A percentile compares a stretch with the other conserved stretches of the same genome.
phyloP scores from a whole-genome alignment of 2,888 invertebrate genomes.

The Aleiodes testaceus region DNA sequence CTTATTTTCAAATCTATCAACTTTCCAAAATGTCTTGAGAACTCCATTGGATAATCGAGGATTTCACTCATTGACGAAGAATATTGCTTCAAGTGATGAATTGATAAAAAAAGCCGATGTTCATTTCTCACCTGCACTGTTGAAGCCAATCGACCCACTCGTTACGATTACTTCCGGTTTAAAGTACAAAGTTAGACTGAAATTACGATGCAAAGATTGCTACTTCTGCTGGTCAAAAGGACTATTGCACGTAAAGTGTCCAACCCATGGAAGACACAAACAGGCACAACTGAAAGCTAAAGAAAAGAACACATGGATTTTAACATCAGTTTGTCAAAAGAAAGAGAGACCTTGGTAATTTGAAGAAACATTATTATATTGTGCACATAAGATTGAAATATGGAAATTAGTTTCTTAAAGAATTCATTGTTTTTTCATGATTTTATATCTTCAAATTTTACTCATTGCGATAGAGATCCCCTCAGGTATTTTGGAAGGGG shows the following conservation, averaged over 20 bases:
- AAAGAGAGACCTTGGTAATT: conserved; percentile 74
- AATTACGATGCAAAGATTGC: conserved; percentile 86
- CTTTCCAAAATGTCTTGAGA: too few relatives aligned
- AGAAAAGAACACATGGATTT: conserved; percentile 82
- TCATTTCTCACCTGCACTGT: conserved; percentile 16
- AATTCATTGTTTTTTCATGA: conserved; percentile 17
- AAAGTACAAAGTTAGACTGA: conserved; percentile 82
- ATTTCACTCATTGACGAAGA: conserved; percentile 22
- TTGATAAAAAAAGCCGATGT: background rate
- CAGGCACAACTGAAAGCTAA: conserved; percentile 83
- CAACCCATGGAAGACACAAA: conserved; percentile 85
- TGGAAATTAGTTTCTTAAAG: conserved; percentile 30
- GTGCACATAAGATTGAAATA: conserved; percentile 32
- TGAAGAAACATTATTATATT: conserved; percentile 8
- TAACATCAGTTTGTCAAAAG: conserved; percentile 84
- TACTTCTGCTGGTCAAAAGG: conserved; percentile 81
- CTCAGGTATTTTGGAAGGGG: conserved; percentile 70
- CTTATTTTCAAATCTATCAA: too few relatives aligned
- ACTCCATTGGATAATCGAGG: background rate
- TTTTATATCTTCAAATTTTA: background rate
- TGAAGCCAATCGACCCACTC: conserved; percentile 62
- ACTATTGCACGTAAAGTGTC: conserved; percentile 83
- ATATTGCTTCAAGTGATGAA: background rate
- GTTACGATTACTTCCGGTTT: conserved; percentile 76
- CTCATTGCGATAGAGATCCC: background rate